Evolutionary conservation across 2,797 vertebrate species (phyloP).

Genomic region (Petrocephalus sullivani): DNA sequence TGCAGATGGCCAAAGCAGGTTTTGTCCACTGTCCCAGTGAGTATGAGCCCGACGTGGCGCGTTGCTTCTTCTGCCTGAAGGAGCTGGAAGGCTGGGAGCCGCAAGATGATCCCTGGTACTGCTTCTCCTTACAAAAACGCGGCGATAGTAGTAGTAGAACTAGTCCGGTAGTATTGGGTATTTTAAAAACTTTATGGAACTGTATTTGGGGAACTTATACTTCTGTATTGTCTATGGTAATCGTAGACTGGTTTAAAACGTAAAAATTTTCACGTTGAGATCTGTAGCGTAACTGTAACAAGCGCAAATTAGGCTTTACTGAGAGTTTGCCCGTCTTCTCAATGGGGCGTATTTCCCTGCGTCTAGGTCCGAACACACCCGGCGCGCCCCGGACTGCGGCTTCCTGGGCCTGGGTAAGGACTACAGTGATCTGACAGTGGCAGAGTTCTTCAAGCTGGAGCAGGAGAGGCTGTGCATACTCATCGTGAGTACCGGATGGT

Average conservation of each 20-base stretch:
- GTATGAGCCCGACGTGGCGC: conserved; percentile 65
- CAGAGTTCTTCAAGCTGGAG: conserved; percentile 64
- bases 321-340: not conserved
- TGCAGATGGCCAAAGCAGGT: conserved; percentile 72
- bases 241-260: not conserved
- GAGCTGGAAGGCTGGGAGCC: conserved; percentile 77
- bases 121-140: not conserved
- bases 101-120: conserved; percentile 68
- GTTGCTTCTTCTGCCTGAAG: conserved; percentile 75
- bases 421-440: conserved; percentile 61
- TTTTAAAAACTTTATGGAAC: not conserved
- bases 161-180: not conserved
- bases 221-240: not conserved
- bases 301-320: not conserved
- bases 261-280: not conserved
- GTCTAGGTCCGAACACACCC: conserved; percentile 63
- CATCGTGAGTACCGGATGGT: conserved; percentile 54
- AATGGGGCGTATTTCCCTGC: not conserved
- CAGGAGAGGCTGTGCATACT: conserved; percentile 64
- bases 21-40: conserved; percentile 68
- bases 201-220: not conserved
- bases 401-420: conserved; percentile 65
- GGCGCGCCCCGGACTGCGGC: conserved; percentile 58
- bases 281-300: not conserved
- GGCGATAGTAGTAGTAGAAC: not conserved